These are phyloP conservation scores for Nyctalus aviator DNA, from an alignment of 2,797 vertebrate genomes.

Conservation along the genomic window DNA sequence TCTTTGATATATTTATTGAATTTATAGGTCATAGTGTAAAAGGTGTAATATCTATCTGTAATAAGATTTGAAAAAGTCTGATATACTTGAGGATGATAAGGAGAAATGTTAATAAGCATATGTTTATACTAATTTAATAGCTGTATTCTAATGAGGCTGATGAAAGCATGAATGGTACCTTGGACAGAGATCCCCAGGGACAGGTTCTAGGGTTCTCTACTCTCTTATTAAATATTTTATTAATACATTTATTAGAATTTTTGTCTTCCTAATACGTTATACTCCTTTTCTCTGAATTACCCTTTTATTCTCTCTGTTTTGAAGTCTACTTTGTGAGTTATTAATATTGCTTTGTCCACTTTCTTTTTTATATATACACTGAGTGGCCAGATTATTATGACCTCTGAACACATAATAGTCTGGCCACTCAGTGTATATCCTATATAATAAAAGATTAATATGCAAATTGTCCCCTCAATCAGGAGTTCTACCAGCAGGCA, in stretches of 20 bases:
- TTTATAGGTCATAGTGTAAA: neutral
- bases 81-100: neutral
- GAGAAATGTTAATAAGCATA: neutral
- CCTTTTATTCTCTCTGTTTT: neutral
- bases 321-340: slow-evolving; percentile 7
- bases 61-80: neutral
- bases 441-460: no score
- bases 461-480: no score
- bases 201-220: neutral
- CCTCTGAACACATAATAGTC: no score
- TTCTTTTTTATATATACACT: no score
- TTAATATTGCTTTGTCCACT: neutral
- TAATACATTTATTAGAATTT: slow-evolving; percentile 54
- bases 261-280: slow-evolving; percentile 5
- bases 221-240: neutral
- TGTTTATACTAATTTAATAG: neutral
- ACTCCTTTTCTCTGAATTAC: neutral
- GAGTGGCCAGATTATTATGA: no score
- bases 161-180: neutral
- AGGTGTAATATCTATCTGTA: neutral
- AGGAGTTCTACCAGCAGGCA: no score
- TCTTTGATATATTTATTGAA: neutral
- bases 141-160: neutral
- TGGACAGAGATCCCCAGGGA: neutral
- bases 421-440: no score